Evolutionary conservation across 2,113 vertebrate species (phyloP), one percentile per base, ranked within the genome.

Genomic region (Cettia cetti): DNA sequence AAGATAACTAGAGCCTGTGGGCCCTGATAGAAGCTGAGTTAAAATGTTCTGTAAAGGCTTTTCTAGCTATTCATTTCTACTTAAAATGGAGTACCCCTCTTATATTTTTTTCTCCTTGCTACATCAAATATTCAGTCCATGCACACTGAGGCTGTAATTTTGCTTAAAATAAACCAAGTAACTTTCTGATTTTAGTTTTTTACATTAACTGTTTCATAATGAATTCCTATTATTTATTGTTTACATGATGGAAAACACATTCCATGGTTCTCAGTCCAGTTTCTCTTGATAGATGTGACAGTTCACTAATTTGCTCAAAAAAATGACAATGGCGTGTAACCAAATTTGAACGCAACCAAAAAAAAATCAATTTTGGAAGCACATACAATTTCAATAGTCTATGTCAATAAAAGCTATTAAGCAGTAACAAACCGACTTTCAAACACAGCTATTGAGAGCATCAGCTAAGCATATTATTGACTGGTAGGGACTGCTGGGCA

Each of bases 351-450:
- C 42, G 49, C 40, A 71, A 53, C 31, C 37, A 61, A 44, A 81
- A 53, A 49, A 90, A 79, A 82, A 91, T 85, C 52, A 31, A 56
- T 84, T 87, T 59, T 75, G 49, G 49, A 90, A 68, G 39, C 14
- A 19, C 70, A 71, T 68, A 74, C 20, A 88, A 45, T 91, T 91
- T 81, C 57, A 85, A 50, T 40, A 52, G 78, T 52, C 82, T 72
- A 4, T 91, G 78, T 85, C 90, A 91, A 85, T 88, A 90, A 82
- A 91, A 88, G 24, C 70, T 94, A 59, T 91, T 95, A 52, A 85
- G 82, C 35, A 76, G 65, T 64, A 80, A 85, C 49, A 87, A 91
- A 68, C 44, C 5, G 8, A 56, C 53, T 84, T 81, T 82, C 61
- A 82, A 65, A 68, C 53, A 78, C 47, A 78, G 27, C 44, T 92